A percentile compares a stretch with the other conserved stretches of the same genome.
phyloP scores from a whole-genome alignment of 2,797 vertebrate species.

The Carcharodon carcharias region DNA sequence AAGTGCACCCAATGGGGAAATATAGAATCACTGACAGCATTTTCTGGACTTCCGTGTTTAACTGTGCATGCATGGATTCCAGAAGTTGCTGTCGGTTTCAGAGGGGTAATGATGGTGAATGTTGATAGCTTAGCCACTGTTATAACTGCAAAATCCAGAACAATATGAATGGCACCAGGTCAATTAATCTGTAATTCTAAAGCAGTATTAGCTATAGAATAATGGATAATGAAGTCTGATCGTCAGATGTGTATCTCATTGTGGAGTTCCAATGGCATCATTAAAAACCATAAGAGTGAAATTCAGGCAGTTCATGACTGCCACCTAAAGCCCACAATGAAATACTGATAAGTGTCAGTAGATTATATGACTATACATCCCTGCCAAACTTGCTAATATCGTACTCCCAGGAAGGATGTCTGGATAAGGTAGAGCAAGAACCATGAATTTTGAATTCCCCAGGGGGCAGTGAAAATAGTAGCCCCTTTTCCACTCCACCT shows the following conservation, averaged over 20 bases:
- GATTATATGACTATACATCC: background rate
- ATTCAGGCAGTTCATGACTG: background rate
- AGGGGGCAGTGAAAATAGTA: background rate
- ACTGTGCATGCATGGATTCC: too few relatives aligned
- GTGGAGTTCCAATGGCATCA: background rate
- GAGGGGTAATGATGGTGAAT: too few relatives aligned
- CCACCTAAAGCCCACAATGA: background rate
- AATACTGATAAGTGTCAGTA: background rate
- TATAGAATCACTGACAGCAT: too few relatives aligned
- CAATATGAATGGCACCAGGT: background rate
- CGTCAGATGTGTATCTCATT: background rate
- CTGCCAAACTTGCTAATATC: background rate
- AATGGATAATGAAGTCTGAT: background rate
- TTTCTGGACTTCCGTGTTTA: too few relatives aligned
- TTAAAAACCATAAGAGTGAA: background rate
- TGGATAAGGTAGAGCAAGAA: background rate
- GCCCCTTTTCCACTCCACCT: background rate
- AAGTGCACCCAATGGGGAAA: too few relatives aligned
- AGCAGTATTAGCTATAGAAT: background rate
- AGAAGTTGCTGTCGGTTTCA: too few relatives aligned
- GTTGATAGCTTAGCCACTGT: too few relatives aligned
- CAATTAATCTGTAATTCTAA: background rate
- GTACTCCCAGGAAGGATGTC: background rate
- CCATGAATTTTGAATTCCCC: background rate
- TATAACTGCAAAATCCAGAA: too few relatives aligned